These are phyloP conservation scores for Sipha maydis DNA, from an alignment of 2,888 invertebrate genomes.

Conservation along the genomic window DNA sequence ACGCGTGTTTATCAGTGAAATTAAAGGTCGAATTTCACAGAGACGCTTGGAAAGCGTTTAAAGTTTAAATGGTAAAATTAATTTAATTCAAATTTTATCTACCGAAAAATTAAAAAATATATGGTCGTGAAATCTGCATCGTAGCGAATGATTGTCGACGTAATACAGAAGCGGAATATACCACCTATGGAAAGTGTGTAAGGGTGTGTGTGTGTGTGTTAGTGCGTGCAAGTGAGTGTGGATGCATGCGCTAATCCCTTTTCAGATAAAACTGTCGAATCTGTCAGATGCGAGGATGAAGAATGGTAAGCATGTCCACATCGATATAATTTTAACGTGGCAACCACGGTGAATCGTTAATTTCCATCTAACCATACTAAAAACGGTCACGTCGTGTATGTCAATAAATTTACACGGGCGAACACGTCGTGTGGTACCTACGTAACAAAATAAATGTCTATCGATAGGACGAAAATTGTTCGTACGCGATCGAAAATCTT, in stretches of 20 bases:
- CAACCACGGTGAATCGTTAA: constrained; percentile 9
- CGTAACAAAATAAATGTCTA: not conserved
- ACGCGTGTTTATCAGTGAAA: too few species aligned
- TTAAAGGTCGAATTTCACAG: too few species aligned
- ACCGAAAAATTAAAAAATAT: not conserved
- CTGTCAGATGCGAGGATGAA: not conserved
- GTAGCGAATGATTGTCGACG: not conserved
- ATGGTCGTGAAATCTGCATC: not conserved
- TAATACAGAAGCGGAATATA: too few species aligned
- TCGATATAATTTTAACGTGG: constrained; percentile 6
- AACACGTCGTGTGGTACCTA: not conserved
- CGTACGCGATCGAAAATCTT: not conserved
- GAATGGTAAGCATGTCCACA: constrained; percentile 12
- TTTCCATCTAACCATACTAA: not conserved
- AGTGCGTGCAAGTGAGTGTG: too few species aligned
- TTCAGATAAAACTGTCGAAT: constrained; percentile 30
- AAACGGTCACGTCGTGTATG: not conserved
- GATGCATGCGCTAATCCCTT: constrained; percentile 2
- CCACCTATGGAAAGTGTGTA: too few species aligned
- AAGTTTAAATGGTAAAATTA: too few species aligned
- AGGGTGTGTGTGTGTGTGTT: too few species aligned
- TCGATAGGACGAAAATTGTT: not conserved
- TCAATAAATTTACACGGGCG: not conserved
- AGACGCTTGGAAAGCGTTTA: too few species aligned
- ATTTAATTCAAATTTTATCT: too few species aligned